Base-by-base conservation (phyloP, 2,888 invertebrate species). In the Sphecodes monilicornis region DNA sequence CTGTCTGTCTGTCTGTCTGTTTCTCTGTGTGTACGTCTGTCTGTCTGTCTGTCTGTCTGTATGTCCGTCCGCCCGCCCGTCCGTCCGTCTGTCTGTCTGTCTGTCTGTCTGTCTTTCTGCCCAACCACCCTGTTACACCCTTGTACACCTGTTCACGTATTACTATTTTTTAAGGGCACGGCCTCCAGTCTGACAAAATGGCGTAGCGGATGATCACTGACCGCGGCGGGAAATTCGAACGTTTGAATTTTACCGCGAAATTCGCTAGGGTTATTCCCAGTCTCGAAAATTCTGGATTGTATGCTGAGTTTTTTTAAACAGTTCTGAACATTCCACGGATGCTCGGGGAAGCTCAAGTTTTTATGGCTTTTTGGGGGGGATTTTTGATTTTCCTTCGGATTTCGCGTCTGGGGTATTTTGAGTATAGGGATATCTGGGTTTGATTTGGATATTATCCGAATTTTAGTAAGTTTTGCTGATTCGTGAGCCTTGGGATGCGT, bases 1-100 rank as follows among this genome's bases (percentile, higher is more conserved):
- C 89, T 91, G 90, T 92, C 89, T 92, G 88, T 91, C 89, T 90
- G 83, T 89, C 79, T 91, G 88, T 91, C 80, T 89, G 90, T 90
- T 84, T 86, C 81, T 89, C 85, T 82, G 84, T 89, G 69, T 84
- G 86, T 89, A 69, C 82, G 82, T 90, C 84, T 86, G 82, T 89
- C 85, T 82, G 84, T 89, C 71, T 84, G 86, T 89, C 79, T 88
- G 81, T 91, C 43, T 89, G 89, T 92, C 79, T 90, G 88, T 89
- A 85, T 83, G 83, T 86, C 88, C 29, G 60, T 60, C 60, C 32
- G 64, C 32, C 64, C 90, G 84, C 89, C 79, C 90, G 88, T 91
- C 78, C 89, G 90, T 92, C 87, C 90, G 87, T 90, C 86, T 86
- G 84, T 90, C 77, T 79, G 81, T 89, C 73, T 73, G 82, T 90